These are phyloP conservation scores for Cephalopachus bancanus DNA, from an alignment of 2,797 vertebrate genomes.

Conservation along the genomic window DNA sequence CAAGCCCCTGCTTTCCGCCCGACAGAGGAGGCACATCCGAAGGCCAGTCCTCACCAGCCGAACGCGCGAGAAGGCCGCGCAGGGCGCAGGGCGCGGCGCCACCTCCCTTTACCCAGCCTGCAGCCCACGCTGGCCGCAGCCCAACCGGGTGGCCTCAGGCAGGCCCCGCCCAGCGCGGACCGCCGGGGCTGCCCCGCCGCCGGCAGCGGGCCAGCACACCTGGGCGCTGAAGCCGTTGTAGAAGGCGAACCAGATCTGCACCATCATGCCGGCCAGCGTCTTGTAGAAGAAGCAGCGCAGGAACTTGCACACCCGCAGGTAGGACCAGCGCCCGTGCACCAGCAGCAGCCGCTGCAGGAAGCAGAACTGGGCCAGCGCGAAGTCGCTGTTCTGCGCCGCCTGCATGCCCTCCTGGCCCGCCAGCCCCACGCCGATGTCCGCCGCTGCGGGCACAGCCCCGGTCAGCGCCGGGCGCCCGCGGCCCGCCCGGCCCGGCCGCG, in stretches of 20 bases:
- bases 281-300: constrained; percentile 96
- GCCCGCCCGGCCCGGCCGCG: accelerated
- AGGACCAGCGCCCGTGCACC: constrained; percentile 96
- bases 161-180: neutral
- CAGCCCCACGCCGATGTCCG: constrained; percentile 95
- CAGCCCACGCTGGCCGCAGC: neutral
- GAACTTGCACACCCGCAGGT: constrained; percentile 93
- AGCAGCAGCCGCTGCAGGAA: constrained; percentile 95
- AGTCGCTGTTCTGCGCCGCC: constrained; percentile 96
- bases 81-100: too few relatives aligned
- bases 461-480: accelerated
- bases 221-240: constrained; percentile 95
- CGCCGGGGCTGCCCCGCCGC: neutral
- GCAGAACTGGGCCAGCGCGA: constrained; percentile 93
- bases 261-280: constrained; percentile 93
- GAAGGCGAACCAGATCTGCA: constrained; percentile 95
- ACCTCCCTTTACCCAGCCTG: neutral
- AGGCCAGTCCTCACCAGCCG: too few relatives aligned
- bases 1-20: too few relatives aligned
- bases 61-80: too few relatives aligned
- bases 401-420: constrained; percentile 94
- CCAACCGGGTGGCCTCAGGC: neutral
- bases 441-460: constrained; percentile 86
- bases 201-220: constrained; percentile 85
- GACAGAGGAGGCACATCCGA: too few relatives aligned